A percentile compares a stretch with the other conserved stretches of the same genome.
These are phyloP conservation scores for Hirtodrosophila alboralis DNA, from an alignment of 2,888 invertebrate genomes.

Conservation along the genomic window DNA sequence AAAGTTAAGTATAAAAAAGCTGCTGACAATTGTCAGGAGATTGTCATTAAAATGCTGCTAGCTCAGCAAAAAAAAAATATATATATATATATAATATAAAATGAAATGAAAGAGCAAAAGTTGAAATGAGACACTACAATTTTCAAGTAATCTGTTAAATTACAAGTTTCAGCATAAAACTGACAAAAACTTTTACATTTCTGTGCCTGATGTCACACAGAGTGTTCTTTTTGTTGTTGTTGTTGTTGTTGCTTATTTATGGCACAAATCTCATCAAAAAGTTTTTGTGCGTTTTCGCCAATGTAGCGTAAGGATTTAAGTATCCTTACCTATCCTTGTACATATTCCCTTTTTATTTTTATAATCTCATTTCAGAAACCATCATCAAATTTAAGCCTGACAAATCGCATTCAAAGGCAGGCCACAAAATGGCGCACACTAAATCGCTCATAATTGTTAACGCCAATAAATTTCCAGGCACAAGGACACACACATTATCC, in stretches of 20 bases:
- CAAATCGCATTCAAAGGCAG: constrained; percentile 38
- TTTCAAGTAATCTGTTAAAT: constrained; percentile 48
- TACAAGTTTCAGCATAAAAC: constrained; percentile 44
- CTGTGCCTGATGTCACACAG: constrained; percentile 18
- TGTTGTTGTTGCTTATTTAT: constrained; percentile 1
- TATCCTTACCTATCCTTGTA: constrained; percentile 9
- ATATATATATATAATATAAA: no score
- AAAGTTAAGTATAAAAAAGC: no score
- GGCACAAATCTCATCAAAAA: constrained; percentile 35
- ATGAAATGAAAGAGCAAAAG: constrained; percentile 35
- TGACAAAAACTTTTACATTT: constrained; percentile 23
- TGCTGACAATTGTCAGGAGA: constrained; percentile 49
- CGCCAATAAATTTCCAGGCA: constrained; percentile 52
- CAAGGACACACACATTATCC: constrained; percentile 19
- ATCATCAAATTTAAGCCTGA: constrained; percentile 50
- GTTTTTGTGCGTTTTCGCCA: constrained; percentile 9
- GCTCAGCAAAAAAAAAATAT: constrained; percentile 8
- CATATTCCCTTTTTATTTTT: constrained; percentile 18
- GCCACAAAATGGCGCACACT: constrained; percentile 41
- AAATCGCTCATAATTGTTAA: constrained; percentile 61
- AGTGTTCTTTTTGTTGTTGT: constrained; percentile 6
- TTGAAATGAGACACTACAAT: constrained; percentile 40
- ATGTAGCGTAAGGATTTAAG: constrained; percentile 19
- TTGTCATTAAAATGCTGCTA: constrained; percentile 54
- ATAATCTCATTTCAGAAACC: constrained; percentile 45